Conservation (phyloP, 1,140 invertebrate genomes). For the Drosophila sturtevanti region DNA sequence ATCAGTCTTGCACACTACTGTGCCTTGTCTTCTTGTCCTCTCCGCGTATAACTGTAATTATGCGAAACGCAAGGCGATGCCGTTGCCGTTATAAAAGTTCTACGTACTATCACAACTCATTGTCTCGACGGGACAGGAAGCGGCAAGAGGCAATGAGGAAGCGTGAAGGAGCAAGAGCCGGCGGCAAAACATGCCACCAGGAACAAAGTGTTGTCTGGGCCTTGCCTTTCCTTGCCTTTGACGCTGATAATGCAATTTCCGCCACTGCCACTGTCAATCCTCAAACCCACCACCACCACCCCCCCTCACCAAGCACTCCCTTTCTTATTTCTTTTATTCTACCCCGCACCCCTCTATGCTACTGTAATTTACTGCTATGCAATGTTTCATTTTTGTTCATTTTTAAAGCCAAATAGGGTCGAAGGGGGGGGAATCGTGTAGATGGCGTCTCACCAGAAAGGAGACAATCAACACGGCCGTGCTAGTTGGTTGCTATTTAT, state of each 20-base stretch:
- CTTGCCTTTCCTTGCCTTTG: conserved; percentile 53
- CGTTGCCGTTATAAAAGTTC: conserved; percentile 56
- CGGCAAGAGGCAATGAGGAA: conserved; percentile 1
- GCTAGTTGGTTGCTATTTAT: conserved; percentile 68
- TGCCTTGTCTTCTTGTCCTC: neutral
- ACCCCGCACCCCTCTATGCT: conserved; percentile 5
- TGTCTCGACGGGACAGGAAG: conserved; percentile 70
- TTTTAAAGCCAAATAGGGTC: conserved; percentile 58
- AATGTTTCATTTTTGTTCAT: conserved; percentile 73
- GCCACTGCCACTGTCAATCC: conserved; percentile 21
- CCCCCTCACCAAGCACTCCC: no score
- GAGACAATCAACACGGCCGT: no score
- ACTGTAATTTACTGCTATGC: conserved; percentile 74
- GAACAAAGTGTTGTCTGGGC: conserved; percentile 10
- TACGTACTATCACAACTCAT: conserved; percentile 73
- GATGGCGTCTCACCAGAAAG: neutral
- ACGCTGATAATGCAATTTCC: conserved; percentile 81
- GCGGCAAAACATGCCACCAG: conserved; percentile 57
- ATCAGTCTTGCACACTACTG: conserved; percentile 60
- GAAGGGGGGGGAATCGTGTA: conserved; percentile 31
- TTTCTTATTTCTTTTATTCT: no score
- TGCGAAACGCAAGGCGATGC: conserved; percentile 59
- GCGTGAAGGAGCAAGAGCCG: conserved; percentile 54
- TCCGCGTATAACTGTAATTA: conserved; percentile 58
- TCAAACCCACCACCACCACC: neutral